Evolutionary conservation across 2,888 invertebrate genomes (phyloP).

Genomic region (Machimus atricapillus): DNA sequence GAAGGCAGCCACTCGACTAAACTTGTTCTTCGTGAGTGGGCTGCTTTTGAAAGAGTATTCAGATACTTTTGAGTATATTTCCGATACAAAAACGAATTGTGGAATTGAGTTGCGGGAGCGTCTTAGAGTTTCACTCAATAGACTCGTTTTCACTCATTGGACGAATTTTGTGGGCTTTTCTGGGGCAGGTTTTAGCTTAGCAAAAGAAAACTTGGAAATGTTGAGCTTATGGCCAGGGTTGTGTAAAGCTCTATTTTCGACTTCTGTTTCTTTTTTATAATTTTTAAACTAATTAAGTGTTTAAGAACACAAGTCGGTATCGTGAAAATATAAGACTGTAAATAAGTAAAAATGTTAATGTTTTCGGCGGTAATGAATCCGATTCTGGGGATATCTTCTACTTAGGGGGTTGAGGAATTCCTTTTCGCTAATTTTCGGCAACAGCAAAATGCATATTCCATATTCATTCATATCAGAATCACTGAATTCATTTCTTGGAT

Average conservation of each 20-base stretch:
- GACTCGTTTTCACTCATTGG: background rate
- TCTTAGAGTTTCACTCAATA: background rate
- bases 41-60: background rate
- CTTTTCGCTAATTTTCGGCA: too few relatives aligned
- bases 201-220: background rate
- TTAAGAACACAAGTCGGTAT: too few relatives aligned
- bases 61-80: background rate
- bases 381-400: too few relatives aligned
- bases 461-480: too few relatives aligned
- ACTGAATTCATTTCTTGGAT: too few relatives aligned
- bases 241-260: background rate
- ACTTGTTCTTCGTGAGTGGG: background rate
- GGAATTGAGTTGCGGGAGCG: background rate
- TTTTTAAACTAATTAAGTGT: too few relatives aligned
- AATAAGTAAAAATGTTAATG: too few relatives aligned
- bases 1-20: conserved; percentile 14
- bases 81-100: background rate
- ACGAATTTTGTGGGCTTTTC: background rate
- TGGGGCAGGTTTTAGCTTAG: background rate
- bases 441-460: too few relatives aligned
- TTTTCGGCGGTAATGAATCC: too few relatives aligned
- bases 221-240: background rate
- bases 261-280: background rate
- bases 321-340: too few relatives aligned
- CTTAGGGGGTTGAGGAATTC: too few relatives aligned